These are phyloP conservation scores for Eumaeus atala DNA, from an alignment of 1,140 invertebrate genomes.

Conservation along the genomic window DNA sequence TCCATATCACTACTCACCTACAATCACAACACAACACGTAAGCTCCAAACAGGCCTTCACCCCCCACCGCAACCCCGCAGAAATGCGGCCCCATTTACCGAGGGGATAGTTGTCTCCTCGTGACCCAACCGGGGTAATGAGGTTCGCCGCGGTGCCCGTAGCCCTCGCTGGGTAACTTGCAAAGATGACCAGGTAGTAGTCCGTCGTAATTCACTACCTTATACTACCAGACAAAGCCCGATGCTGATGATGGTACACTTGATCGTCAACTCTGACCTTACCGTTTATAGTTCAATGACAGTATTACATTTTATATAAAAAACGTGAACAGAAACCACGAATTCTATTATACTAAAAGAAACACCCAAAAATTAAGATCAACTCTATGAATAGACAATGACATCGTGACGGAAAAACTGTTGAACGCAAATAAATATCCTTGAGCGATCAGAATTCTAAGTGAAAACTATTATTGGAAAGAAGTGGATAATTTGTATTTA, in stretches of 20 bases:
- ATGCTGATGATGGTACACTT: neutral
- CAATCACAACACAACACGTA: too few relatives aligned
- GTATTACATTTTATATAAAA: neutral
- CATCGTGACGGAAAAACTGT: neutral
- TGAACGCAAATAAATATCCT: neutral
- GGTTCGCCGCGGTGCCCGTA: too few relatives aligned
- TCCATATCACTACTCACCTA: too few relatives aligned
- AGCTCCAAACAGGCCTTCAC: too few relatives aligned
- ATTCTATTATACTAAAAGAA: neutral
- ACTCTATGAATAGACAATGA: neutral
- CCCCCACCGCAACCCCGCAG: too few relatives aligned
- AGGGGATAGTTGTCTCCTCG: too few relatives aligned
- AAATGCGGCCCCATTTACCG: too few relatives aligned
- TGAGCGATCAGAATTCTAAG: neutral
- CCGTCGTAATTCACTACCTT: too few relatives aligned
- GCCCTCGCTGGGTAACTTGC: too few relatives aligned
- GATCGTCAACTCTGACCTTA: neutral
- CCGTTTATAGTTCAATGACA: slow-evolving; percentile 2
- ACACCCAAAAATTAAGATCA: too few relatives aligned
- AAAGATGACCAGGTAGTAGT: too few relatives aligned
- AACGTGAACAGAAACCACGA: neutral
- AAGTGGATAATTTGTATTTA: neutral
- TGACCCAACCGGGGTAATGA: too few relatives aligned
- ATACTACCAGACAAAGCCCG: neutral
- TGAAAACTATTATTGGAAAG: neutral